phyloP scores from a whole-genome alignment of 1,140 invertebrate genomes.

The Eufriesea mexicana region DNA sequence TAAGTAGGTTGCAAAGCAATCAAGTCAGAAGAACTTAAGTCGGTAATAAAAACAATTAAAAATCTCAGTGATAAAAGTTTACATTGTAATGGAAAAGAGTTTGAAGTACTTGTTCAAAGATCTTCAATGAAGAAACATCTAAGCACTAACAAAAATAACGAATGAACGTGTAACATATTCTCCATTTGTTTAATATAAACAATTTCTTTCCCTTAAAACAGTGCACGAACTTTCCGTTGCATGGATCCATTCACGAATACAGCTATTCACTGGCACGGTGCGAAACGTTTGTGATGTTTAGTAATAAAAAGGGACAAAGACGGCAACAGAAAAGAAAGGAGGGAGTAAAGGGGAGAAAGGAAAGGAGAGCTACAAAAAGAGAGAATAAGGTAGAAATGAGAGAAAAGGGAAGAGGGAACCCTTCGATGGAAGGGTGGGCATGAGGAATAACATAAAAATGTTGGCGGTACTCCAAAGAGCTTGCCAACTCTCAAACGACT shows the following conservation, averaged over 20 bases:
- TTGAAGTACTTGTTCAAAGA: too few species aligned
- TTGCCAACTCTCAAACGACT: conserved; percentile 80
- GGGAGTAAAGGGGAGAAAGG: not conserved
- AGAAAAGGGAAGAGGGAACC: conserved; percentile 25
- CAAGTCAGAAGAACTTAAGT: too few species aligned
- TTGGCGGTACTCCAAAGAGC: conserved; percentile 77
- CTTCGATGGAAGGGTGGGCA: conserved; percentile 22
- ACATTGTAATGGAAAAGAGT: too few species aligned
- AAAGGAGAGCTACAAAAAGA: not conserved
- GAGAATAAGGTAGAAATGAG: conserved; percentile 36
- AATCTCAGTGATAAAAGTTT: too few species aligned
- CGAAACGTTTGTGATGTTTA: conserved; percentile 10
- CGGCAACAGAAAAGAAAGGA: not conserved
- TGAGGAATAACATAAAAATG: conserved; percentile 77
- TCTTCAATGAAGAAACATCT: too few species aligned
- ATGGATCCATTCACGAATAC: not conserved
- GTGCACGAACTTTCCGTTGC: not conserved
- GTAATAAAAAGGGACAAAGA: not conserved
- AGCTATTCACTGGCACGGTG: not conserved
- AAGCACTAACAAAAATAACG: too few species aligned
- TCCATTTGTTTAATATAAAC: not conserved
- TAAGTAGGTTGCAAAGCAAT: too few species aligned
- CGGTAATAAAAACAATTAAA: too few species aligned
- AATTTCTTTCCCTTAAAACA: not conserved
- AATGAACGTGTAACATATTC: too few species aligned